Evolutionary conservation across 2,113 vertebrate species (phyloP).

Genomic region (Cairina moschata): DNA sequence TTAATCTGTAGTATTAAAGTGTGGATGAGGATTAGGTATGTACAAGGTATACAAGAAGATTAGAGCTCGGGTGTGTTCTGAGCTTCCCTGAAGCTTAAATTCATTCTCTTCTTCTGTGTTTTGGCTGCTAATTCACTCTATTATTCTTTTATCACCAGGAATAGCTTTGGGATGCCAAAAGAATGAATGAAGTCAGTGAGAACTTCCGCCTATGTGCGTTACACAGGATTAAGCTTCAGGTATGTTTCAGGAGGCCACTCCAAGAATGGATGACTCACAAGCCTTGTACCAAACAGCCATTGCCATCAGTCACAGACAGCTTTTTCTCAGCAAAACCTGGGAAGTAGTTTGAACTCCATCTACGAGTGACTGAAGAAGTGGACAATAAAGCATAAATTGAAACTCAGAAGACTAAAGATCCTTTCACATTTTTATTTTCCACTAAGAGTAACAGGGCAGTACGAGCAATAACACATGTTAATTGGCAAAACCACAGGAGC

Average conservation of each 20-base stretch:
- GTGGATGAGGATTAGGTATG: neutral
- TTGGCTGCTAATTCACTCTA: slow-evolving; percentile 23
- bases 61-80: slow-evolving; percentile 8
- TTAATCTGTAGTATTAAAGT: neutral
- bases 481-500: neutral
- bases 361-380: neutral
- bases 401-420: neutral
- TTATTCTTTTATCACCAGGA: slow-evolving; percentile 28
- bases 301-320: neutral
- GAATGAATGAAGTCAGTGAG: neutral
- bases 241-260: neutral
- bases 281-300: neutral
- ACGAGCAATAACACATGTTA: neutral
- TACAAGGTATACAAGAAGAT: neutral
- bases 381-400: neutral
- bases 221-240: neutral
- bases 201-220: neutral
- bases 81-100: slow-evolving; percentile 8
- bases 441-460: neutral
- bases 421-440: neutral
- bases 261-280: neutral
- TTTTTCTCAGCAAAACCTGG: neutral
- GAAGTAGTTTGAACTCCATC: neutral
- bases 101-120: neutral
- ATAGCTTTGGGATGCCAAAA: slow-evolving; percentile 12